Conservation (phyloP, 1,140 invertebrate genomes). For the Diuraphis noxia region DNA sequence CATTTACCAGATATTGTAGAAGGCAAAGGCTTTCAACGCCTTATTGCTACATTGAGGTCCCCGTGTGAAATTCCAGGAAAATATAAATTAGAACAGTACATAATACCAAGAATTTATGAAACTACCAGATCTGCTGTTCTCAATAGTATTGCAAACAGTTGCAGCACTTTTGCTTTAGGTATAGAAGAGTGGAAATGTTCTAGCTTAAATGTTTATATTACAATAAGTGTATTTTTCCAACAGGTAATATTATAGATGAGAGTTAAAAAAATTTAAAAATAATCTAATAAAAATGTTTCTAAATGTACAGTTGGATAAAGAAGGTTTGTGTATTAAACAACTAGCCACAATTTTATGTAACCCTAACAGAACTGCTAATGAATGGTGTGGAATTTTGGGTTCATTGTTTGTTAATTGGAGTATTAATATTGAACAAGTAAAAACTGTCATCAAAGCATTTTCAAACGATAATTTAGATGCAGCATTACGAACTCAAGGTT, state of each 20-base stretch:
- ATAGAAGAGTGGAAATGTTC: constrained; percentile 64
- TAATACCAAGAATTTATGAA: constrained; percentile 64
- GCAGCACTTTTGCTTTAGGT: constrained; percentile 53
- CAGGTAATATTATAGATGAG: constrained; percentile 58
- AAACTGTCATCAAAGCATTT: constrained; percentile 62
- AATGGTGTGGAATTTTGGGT: constrained; percentile 61
- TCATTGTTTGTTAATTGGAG: constrained; percentile 62
- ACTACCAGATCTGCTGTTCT: constrained; percentile 61
- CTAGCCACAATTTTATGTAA: constrained; percentile 56
- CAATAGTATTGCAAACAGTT: constrained; percentile 31
- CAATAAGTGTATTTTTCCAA: constrained; percentile 63
- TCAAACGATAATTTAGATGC: constrained; percentile 59
- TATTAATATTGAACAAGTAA: constrained; percentile 61
- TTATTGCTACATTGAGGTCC: constrained; percentile 63
- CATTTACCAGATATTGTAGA: constrained; percentile 63
- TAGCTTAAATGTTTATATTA: constrained; percentile 61
- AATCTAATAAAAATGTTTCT: constrained; percentile 54
- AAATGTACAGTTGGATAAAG: constrained; percentile 55
- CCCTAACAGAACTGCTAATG: constrained; percentile 55
- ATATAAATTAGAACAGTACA: constrained; percentile 63
- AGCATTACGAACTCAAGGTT: constrained; percentile 60
- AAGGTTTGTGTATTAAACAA: constrained; percentile 56
- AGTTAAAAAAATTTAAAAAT: constrained; percentile 55
- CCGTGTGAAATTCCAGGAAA: constrained; percentile 65
- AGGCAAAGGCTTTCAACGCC: constrained; percentile 63